These are phyloP conservation scores for Campylomormyrus numenius DNA, from an alignment of 2,113 vertebrate genomes.

Conservation along the genomic window DNA sequence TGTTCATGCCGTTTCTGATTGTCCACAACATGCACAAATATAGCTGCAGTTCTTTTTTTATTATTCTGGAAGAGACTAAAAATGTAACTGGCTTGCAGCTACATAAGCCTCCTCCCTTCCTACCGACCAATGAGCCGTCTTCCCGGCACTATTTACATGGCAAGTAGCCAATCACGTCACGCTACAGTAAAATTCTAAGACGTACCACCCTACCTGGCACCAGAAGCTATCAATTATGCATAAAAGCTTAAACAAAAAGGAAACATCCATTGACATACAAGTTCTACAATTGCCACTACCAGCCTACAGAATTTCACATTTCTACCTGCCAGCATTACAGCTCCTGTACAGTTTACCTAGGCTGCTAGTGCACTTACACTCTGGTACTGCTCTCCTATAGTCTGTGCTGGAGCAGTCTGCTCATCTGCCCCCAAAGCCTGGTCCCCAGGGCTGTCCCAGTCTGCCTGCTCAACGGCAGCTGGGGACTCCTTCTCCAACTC, in stretches of 20 bases:
- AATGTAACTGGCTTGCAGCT: not conserved
- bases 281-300: not conserved
- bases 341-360: not conserved
- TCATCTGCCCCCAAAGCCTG: constrained; percentile 54
- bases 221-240: not conserved
- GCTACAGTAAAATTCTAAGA: not conserved
- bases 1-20: not conserved
- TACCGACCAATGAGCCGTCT: not conserved
- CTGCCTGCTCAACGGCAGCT: constrained; percentile 55
- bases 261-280: not conserved
- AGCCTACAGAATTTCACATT: not conserved
- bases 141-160: not conserved
- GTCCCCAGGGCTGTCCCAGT: constrained; percentile 23
- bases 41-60: not conserved
- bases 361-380: constrained; percentile 47
- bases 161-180: not conserved
- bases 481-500: constrained; percentile 41
- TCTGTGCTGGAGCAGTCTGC: constrained; percentile 41
- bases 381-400: constrained; percentile 24
- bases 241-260: not conserved
- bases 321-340: not conserved
- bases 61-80: not conserved
- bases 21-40: not conserved
- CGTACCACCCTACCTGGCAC: not conserved
- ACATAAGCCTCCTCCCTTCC: not conserved